Percentiles rank a stretch among this genome's conserved stretches.
phyloP scores from a whole-genome alignment of 2,113 vertebrate species.

The Cyanocitta stelleri region DNA sequence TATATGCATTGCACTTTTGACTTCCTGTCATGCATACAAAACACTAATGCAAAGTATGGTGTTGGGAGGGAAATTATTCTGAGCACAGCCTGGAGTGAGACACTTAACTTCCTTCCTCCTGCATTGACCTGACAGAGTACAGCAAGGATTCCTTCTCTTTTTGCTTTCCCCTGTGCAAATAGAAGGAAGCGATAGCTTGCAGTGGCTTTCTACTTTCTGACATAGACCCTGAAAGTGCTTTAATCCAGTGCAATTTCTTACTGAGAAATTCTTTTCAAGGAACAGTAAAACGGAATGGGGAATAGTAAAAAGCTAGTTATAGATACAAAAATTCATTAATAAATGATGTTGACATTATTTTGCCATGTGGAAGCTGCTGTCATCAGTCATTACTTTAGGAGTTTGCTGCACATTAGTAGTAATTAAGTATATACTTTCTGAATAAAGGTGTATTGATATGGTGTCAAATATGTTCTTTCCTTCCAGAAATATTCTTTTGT shows the following conservation, averaged over 20 bases:
- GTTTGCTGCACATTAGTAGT: not conserved
- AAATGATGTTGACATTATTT: not conserved
- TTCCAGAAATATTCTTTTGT: conserved; percentile 97
- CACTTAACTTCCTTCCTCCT: not conserved
- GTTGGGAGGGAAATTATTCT: not conserved
- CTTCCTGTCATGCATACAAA: not conserved
- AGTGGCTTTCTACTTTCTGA: not conserved
- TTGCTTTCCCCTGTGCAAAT: not conserved
- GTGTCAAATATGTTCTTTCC: conserved; percentile 46
- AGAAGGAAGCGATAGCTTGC: not conserved
- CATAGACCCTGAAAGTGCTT: not conserved
- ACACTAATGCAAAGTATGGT: not conserved
- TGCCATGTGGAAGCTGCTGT: not conserved
- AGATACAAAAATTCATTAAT: not conserved
- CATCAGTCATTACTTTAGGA: not conserved
- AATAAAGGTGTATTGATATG: conserved; percentile 8
- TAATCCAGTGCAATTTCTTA: not conserved
- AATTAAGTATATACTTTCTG: not conserved
- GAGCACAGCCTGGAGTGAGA: not conserved
- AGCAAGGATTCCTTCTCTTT: not conserved
- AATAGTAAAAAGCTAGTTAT: not conserved
- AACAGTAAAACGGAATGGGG: not conserved
- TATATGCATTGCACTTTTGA: not conserved
- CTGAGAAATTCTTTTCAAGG: not conserved
- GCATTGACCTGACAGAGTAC: not conserved